Evolutionary conservation across 2,888 invertebrate genomes (phyloP).

Genomic region (Ennomos quercinarius): DNA sequence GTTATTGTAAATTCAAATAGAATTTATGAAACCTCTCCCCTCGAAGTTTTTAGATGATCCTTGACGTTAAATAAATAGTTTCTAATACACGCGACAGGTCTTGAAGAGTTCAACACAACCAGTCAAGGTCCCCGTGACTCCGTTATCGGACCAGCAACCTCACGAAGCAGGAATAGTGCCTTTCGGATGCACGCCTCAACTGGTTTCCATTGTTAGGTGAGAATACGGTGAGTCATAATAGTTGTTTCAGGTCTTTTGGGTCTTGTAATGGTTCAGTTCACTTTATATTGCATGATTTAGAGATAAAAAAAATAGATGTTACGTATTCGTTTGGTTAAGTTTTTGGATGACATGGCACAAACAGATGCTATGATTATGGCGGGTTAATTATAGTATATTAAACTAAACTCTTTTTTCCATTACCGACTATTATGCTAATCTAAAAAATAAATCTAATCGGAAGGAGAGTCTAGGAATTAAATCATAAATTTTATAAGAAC

Average conservation of each 20-base stretch:
- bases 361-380: too few relatives aligned
- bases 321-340: too few relatives aligned
- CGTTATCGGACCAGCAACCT: slow-evolving; percentile 79
- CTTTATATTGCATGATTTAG: too few relatives aligned
- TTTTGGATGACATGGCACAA: too few relatives aligned
- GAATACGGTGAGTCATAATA: slow-evolving; percentile 41
- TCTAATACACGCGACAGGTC: slow-evolving; percentile 45
- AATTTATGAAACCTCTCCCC: too few relatives aligned
- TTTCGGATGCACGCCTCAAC: slow-evolving; percentile 46
- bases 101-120: slow-evolving; percentile 63
- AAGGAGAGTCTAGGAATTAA: slow-evolving; percentile 12
- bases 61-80: slow-evolving; percentile 3
- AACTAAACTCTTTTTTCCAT: too few relatives aligned
- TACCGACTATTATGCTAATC: too few relatives aligned
- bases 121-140: slow-evolving; percentile 75
- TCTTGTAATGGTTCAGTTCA: too few relatives aligned
- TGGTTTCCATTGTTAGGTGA: slow-evolving; percentile 54
- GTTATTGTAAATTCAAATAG: too few relatives aligned
- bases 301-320: too few relatives aligned
- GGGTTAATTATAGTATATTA: too few relatives aligned
- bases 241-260: slow-evolving; percentile 25
- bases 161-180: slow-evolving; percentile 59
- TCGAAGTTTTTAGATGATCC: too few relatives aligned
- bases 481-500: slow-evolving; percentile 14
- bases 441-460: slow-evolving; percentile 2